Base-by-base conservation (phyloP, 2,888 invertebrate species). In the Latrodectus hesperus region DNA sequence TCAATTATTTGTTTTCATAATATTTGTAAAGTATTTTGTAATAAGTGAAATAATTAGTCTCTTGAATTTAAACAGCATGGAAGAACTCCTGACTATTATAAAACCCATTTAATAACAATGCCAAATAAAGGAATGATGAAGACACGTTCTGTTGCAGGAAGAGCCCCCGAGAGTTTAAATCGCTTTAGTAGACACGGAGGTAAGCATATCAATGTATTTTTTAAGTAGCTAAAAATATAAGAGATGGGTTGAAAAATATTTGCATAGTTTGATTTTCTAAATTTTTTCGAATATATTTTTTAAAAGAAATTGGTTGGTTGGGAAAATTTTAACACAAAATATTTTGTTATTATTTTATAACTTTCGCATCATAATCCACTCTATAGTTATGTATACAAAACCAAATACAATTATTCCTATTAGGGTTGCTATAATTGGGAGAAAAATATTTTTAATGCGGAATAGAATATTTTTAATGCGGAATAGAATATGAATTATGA, bases 91-190 rank as follows among this genome's bases (percentile, higher is more conserved):
- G 92, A 92, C 65, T 92, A 93, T 88, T 93, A 93, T 89, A 91
- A 92, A 68, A 90, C 91, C 52, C 93, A 96, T 94, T 93, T 95
- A 68, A 93, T 97, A 52, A 94, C 90, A 14, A 73, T 90, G 51
- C 90, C 90, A 52, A 84, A 81, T n/a, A 81, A 81, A 74, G 76
- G 76, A 55, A 77, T 84, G 64, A 75, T 84, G 70, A 79, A 52
- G 65, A 17, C 73, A 16, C 64, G 84, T 11, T 77, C 77, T 12
- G 64, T 64, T 12, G 75, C 71, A 22, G 79, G 84, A n/a, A 53
- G 84, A 17, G 81, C 74, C 16, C 53, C 88, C 0, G 88, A 88
- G 64, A 79, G 80, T 9, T 49, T 85, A 22, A 84, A 84, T n/a
- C 72, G 88, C n/a, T 84, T 77, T 64, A 88, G 84, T 67, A 84